A percentile compares a stretch with the other conserved stretches of the same genome.
phyloP scores from a whole-genome alignment of 2,888 invertebrate species.

The Heliothis peltigera region DNA sequence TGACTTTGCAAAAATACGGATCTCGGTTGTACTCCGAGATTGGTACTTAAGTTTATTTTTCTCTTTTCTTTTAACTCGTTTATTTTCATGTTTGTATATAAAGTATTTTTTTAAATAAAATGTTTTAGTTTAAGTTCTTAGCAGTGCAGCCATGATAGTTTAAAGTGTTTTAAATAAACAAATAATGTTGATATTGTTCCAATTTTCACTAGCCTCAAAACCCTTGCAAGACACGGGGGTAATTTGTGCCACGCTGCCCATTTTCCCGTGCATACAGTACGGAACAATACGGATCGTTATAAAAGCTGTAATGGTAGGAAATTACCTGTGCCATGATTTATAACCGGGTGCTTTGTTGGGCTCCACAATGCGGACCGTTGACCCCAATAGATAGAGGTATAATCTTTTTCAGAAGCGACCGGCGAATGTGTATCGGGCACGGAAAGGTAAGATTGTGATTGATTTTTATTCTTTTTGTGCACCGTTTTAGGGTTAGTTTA shows the following conservation, averaged over 20 bases:
- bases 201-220: slow-evolving; percentile 32
- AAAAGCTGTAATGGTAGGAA: slow-evolving; percentile 81
- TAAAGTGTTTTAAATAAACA: no score
- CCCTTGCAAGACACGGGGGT: slow-evolving; percentile 49
- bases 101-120: no score
- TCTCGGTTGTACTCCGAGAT: neutral
- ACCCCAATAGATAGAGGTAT: slow-evolving; percentile 79
- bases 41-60: neutral
- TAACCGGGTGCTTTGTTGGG: slow-evolving; percentile 71
- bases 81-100: no score
- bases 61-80: no score
- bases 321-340: slow-evolving; percentile 85
- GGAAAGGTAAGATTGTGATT: slow-evolving; percentile 52
- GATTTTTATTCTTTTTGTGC: slow-evolving; percentile 37
- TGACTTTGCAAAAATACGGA: neutral
- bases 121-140: no score
- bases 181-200: neutral
- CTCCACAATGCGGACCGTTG: slow-evolving; percentile 72
- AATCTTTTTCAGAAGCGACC: slow-evolving; percentile 71
- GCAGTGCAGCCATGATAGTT: no score
- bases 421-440: slow-evolving; percentile 52
- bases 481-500: slow-evolving; percentile 25
- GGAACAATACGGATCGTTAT: slow-evolving; percentile 82
- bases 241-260: slow-evolving; percentile 58
- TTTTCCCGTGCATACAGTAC: slow-evolving; percentile 66